phyloP scores from a whole-genome alignment of 2,797 vertebrate genomes.

The Petrocephalus sullivani region DNA sequence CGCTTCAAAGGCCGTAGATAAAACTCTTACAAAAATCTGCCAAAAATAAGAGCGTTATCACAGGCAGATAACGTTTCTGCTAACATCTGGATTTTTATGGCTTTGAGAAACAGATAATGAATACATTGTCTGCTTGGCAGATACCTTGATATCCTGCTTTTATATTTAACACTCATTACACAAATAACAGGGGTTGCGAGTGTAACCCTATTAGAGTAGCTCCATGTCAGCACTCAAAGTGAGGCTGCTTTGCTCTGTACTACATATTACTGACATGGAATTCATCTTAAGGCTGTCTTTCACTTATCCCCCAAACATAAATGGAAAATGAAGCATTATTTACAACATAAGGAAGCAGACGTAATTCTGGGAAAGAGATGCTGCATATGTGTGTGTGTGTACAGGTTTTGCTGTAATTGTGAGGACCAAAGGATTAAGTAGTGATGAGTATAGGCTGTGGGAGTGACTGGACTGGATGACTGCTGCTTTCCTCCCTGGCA shows the following conservation, averaged over 20 bases:
- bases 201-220: not conserved
- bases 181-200: not conserved
- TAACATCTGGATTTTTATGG: constrained; percentile 37
- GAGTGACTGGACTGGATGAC: not conserved
- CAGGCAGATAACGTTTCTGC: constrained; percentile 29
- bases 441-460: not conserved
- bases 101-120: constrained; percentile 28
- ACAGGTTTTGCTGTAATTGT: no score
- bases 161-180: constrained; percentile 3
- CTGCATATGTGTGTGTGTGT: not conserved
- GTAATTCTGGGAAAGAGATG: not conserved
- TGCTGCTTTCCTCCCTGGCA: not conserved
- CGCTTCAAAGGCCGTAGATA: constrained; percentile 29
- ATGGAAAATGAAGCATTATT: not conserved
- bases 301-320: not conserved
- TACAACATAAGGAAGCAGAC: not conserved
- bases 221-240: not conserved
- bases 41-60: constrained; percentile 35
- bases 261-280: not conserved
- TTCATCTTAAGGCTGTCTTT: not conserved
- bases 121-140: constrained; percentile 22
- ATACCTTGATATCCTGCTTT: constrained; percentile 15
- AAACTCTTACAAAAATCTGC: constrained; percentile 33
- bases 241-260: not conserved
- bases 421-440: not conserved